These are phyloP conservation scores for Neocrepidodera transversa DNA, from an alignment of 2,888 invertebrate genomes.

Conservation along the genomic window DNA sequence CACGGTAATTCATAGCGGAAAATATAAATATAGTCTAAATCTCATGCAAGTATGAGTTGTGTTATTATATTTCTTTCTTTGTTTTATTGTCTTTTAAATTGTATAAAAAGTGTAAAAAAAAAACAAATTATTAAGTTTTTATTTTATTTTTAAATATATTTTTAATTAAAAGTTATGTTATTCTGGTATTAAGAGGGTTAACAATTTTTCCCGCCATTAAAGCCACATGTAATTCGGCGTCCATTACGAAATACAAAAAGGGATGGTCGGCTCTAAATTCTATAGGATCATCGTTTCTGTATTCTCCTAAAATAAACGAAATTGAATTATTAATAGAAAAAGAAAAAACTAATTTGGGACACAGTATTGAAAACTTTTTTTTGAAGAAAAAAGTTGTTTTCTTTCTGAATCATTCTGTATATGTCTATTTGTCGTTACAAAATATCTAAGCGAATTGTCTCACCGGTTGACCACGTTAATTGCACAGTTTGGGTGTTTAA, in stretches of 20 bases:
- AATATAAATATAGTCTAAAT: no score
- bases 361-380: no score
- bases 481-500: background rate
- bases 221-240: constrained; percentile 78
- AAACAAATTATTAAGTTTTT: no score
- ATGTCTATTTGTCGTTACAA: background rate
- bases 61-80: background rate
- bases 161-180: constrained; percentile 62
- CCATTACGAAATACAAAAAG: constrained; percentile 85
- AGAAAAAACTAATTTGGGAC: no score
- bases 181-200: constrained; percentile 82
- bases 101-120: no score
- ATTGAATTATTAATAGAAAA: background rate
- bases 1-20: no score
- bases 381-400: no score
- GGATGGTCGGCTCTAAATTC: constrained; percentile 82
- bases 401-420: no score
- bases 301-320: constrained; percentile 57
- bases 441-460: background rate
- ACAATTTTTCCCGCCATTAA: constrained; percentile 84
- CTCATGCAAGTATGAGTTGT: no score
- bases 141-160: background rate
- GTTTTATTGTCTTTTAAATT: no score
- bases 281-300: constrained; percentile 64
- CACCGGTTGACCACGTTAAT: background rate